Conservation (phyloP, 1,140 invertebrate species). For the Wasmannia auropunctata region DNA sequence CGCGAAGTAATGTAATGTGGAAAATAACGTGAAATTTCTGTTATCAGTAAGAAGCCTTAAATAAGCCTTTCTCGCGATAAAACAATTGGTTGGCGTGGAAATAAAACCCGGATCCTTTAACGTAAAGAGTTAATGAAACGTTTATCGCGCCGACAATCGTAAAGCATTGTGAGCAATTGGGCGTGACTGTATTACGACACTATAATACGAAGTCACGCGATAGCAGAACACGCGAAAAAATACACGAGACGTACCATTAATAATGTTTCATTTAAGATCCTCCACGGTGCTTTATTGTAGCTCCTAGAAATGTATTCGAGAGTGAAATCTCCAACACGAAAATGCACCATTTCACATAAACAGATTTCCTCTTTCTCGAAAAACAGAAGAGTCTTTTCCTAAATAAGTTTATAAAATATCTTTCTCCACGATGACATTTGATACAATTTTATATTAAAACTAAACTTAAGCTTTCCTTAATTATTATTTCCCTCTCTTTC, state of each 20-base stretch:
- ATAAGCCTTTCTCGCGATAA: neutral
- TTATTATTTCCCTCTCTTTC: neutral
- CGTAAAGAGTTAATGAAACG: slow-evolving; percentile 53
- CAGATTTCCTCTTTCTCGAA: neutral
- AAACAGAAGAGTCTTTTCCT: neutral
- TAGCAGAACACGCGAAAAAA: slow-evolving; percentile 10
- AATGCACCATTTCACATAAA: neutral
- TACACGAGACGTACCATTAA: neutral
- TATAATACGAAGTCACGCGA: slow-evolving; percentile 25
- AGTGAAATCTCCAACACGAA: neutral
- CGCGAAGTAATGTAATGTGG: neutral
- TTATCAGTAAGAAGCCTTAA: neutral
- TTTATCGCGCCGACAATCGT: slow-evolving; percentile 32
- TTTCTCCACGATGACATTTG: neutral
- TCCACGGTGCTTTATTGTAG: neutral
- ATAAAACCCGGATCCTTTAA: neutral
- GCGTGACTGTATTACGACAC: slow-evolving; percentile 44
- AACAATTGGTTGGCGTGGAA: neutral
- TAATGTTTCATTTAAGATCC: slow-evolving; percentile 5
- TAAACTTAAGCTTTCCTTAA: neutral
- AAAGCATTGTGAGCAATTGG: slow-evolving; percentile 54
- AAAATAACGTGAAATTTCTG: neutral
- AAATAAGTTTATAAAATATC: neutral
- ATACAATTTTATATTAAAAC: neutral
- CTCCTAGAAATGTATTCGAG: neutral